phyloP scores from a whole-genome alignment of 2,797 vertebrate genomes.

The Poecile montanus region DNA sequence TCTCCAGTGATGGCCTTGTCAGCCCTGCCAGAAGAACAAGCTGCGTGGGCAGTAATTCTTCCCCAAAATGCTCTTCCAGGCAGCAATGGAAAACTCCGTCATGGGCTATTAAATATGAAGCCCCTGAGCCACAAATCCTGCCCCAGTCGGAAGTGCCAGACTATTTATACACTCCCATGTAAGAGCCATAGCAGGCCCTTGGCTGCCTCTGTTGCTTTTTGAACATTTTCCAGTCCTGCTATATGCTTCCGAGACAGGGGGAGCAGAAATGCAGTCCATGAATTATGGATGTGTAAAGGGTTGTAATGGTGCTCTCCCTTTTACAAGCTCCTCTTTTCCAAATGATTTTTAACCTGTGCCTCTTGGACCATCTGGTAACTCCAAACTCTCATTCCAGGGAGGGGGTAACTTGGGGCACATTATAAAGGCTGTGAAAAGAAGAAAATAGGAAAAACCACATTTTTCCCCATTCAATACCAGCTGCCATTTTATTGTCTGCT shows the following conservation, averaged over 20 bases:
- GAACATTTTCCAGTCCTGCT: slow-evolving; percentile 6
- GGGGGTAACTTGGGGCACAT: not conserved
- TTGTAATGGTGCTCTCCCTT: not conserved
- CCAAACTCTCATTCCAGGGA: not conserved
- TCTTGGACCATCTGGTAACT: not conserved
- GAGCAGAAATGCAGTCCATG: not conserved
- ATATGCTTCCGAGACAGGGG: not conserved
- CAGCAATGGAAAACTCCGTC: not conserved
- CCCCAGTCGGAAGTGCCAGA: not conserved
- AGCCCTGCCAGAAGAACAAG: not conserved
- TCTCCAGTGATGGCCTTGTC: rapidly evolving
- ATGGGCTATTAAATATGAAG: slow-evolving; percentile 21
- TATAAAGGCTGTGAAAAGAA: not conserved
- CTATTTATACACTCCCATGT: not conserved
- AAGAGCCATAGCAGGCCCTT: not conserved
- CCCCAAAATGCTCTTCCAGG: not conserved
- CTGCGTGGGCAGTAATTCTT: not conserved
- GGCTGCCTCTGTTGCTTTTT: not conserved
- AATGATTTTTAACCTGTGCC: not conserved
- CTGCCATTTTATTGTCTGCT: not conserved
- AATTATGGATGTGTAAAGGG: slow-evolving; percentile 14
- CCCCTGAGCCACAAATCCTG: not conserved
- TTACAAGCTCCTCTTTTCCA: not conserved
- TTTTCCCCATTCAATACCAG: not conserved
- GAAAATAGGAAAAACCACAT: not conserved